Percentiles rank a stretch among this genome's conserved stretches.
Evolutionary conservation across 2,113 vertebrate genomes (phyloP).

Genomic region (Lepidothrix coronata): DNA sequence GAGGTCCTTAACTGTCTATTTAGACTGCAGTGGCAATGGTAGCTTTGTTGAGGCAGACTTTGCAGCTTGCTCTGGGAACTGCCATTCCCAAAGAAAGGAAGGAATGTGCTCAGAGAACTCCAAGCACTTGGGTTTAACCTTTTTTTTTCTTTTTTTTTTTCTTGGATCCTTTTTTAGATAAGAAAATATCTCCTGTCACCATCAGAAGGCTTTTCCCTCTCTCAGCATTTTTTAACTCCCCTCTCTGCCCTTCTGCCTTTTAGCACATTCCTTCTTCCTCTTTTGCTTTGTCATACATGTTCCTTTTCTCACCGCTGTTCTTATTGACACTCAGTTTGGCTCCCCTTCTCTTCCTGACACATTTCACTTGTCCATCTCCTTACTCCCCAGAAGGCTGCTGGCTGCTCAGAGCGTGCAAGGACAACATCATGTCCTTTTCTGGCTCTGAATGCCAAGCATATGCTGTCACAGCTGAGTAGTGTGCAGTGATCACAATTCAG

Average conservation of each 20-base stretch:
- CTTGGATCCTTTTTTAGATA: neutral
- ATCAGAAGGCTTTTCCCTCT: neutral
- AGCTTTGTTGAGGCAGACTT: neutral
- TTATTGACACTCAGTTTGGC: accelerated
- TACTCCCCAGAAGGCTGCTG: neutral
- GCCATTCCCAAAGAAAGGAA: neutral
- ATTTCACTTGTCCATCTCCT: neutral
- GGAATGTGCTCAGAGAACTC: neutral
- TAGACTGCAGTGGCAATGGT: neutral
- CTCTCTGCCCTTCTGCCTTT: neutral
- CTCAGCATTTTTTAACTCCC: neutral
- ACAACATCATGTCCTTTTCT: neutral
- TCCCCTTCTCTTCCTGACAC: neutral
- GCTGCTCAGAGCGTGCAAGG: neutral
- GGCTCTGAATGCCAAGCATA: neutral
- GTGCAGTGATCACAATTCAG: neutral
- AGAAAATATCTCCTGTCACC: neutral
- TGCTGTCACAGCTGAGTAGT: neutral
- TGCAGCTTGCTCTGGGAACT: neutral
- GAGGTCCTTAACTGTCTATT: neutral
- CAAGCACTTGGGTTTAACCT: neutral
- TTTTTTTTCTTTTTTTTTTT: neutral
- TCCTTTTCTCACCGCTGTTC: neutral
- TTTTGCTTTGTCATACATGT: accelerated
- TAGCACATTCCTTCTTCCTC: neutral